Percentiles rank a stretch among this genome's conserved stretches.
Conservation (phyloP, 2,797 vertebrate species). For the Acomys russatus region DNA sequence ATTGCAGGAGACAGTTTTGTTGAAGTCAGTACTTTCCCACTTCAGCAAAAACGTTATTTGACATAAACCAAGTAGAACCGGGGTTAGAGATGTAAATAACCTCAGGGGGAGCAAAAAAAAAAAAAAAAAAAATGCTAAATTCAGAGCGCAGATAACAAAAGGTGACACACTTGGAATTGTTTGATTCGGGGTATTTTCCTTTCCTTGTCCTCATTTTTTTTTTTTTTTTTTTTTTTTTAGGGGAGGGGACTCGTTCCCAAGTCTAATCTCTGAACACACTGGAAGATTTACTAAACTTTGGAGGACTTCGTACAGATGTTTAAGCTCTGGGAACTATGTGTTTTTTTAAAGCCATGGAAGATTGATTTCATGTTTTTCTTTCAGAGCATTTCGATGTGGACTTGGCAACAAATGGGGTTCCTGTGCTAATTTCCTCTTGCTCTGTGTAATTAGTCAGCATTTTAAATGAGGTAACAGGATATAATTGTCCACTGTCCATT, state of each 20-base stretch:
- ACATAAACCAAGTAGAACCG: slow-evolving; percentile 34
- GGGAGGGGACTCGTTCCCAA: not conserved
- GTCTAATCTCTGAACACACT: slow-evolving; percentile 56
- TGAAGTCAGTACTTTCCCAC: slow-evolving; percentile 46
- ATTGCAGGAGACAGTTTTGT: slow-evolving; percentile 35
- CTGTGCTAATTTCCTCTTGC: slow-evolving; percentile 78
- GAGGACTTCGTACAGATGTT: slow-evolving; percentile 62
- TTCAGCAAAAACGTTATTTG: slow-evolving; percentile 60
- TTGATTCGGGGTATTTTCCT: not conserved
- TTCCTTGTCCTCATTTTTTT: not conserved
- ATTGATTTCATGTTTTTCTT: slow-evolving; percentile 72
- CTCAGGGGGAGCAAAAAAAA: not conserved
- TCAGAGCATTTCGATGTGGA: slow-evolving; percentile 79
- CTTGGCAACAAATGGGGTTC: slow-evolving; percentile 74
- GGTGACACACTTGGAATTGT: not conserved
- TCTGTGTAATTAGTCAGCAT: slow-evolving; percentile 77
- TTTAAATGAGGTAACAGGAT: slow-evolving; percentile 84
- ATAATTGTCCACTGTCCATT: slow-evolving; percentile 82
- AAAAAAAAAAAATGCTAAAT: not conserved
- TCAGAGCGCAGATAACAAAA: slow-evolving; percentile 28
- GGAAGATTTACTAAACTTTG: slow-evolving; percentile 2
- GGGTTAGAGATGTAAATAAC: not conserved
- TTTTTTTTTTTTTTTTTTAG: not conserved
- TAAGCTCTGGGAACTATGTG: slow-evolving; percentile 70
- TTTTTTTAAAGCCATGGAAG: slow-evolving; percentile 56